phyloP scores from a whole-genome alignment of 2,113 vertebrate species.

The Oreochromis spilurus region DNA sequence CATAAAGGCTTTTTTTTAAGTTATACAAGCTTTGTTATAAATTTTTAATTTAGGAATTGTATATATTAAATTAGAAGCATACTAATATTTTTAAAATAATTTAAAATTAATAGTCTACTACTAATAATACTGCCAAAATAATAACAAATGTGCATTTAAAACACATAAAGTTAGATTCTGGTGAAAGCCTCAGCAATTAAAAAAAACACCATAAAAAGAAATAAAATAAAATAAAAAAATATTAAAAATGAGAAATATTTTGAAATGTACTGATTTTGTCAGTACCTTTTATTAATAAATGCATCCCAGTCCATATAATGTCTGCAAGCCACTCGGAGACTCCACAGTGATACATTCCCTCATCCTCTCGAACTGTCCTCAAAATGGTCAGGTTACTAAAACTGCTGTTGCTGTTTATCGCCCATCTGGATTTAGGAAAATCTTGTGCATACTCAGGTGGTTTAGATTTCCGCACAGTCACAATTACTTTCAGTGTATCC shows the following conservation, averaged over 20 bases:
- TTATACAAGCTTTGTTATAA: neutral
- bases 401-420: neutral
- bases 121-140: fast-evolving
- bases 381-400: neutral
- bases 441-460: neutral
- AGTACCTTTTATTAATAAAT: neutral
- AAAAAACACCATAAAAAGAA: neutral
- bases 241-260: neutral
- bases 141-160: neutral
- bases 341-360: neutral
- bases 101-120: neutral
- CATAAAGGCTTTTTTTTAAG: fast-evolving
- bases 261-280: neutral
- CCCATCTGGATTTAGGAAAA: neutral
- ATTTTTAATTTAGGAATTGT: neutral
- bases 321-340: neutral
- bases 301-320: neutral
- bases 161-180: neutral
- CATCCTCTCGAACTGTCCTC: neutral
- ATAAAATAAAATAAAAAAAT: neutral
- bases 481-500: neutral
- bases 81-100: fast-evolving
- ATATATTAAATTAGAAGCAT: neutral
- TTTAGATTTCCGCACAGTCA: neutral
- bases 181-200: neutral